A percentile compares a stretch with the other conserved stretches of the same genome.
phyloP scores from a whole-genome alignment of 1,140 invertebrate species.

The Lasaia peninsularis region DNA sequence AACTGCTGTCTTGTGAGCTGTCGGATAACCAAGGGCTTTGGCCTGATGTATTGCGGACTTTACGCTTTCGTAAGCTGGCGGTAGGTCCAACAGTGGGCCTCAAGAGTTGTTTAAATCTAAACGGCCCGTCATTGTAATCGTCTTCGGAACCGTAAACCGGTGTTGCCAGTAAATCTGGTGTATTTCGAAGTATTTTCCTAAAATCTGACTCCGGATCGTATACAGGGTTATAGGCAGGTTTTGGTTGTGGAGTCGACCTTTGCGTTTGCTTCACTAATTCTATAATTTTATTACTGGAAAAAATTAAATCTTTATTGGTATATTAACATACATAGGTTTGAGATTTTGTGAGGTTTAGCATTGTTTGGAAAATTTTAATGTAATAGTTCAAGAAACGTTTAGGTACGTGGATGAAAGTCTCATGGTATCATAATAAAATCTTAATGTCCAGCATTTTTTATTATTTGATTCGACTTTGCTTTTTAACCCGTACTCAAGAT shows the following conservation, averaged over 20 bases:
- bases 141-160: conserved; percentile 64
- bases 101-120: conserved; percentile 84
- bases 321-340: too few species aligned
- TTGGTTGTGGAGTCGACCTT: conserved; percentile 45
- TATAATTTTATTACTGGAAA: conserved; percentile 72
- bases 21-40: conserved; percentile 68
- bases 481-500: too few species aligned
- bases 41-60: conserved; percentile 64
- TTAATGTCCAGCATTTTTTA: too few species aligned
- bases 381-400: too few species aligned
- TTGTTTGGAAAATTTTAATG: too few species aligned
- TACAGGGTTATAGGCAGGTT: conserved; percentile 49
- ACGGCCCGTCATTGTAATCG: conserved; percentile 81
- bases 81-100: conserved; percentile 83
- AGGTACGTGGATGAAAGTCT: too few species aligned
- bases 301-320: conserved; percentile 12
- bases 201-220: conserved; percentile 69
- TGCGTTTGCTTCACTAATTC: conserved; percentile 66
- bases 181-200: conserved; percentile 72
- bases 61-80: conserved; percentile 84
- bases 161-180: conserved; percentile 70
- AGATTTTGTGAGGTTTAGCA: too few species aligned
- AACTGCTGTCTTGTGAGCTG: conserved; percentile 64
- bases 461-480: too few species aligned
- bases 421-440: too few species aligned